Conservation (phyloP, 2,888 invertebrate species). For the Ctenicera cuprea region DNA sequence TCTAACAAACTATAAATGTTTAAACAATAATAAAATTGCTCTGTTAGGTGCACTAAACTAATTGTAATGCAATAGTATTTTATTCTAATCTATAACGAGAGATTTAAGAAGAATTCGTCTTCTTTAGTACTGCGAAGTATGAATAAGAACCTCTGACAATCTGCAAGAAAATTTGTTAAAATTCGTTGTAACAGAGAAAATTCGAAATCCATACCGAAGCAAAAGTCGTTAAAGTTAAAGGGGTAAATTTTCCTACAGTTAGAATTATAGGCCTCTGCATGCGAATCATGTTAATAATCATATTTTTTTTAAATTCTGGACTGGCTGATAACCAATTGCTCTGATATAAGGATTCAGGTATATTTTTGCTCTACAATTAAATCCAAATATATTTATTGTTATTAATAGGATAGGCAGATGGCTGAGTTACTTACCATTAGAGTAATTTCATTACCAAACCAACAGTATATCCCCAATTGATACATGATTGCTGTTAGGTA, state of each 20-base stretch:
- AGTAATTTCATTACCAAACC: constrained; percentile 62
- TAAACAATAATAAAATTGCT: too few relatives aligned
- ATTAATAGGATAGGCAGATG: not conserved
- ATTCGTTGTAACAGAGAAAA: too few relatives aligned
- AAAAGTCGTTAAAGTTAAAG: constrained; percentile 57
- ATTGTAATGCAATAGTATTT: too few relatives aligned
- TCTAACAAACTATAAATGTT: too few relatives aligned
- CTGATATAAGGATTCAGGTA: constrained; percentile 54
- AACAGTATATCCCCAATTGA: constrained; percentile 54
- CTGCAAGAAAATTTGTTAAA: not conserved
- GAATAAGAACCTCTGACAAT: constrained; percentile 19
- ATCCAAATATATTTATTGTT: constrained; percentile 6
- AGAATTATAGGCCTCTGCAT: constrained; percentile 59
- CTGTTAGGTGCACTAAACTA: too few relatives aligned
- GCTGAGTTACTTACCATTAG: constrained; percentile 55
- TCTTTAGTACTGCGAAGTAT: constrained; percentile 23
- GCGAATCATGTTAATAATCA: constrained; percentile 61
- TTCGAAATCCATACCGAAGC: constrained; percentile 53
- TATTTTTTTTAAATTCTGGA: constrained; percentile 58
- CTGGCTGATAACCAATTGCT: constrained; percentile 59
- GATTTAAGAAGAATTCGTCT: too few relatives aligned
- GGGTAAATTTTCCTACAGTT: constrained; percentile 62
- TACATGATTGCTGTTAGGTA: not conserved
- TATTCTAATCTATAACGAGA: too few relatives aligned
- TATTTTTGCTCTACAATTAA: constrained; percentile 55